These are phyloP conservation scores for Andrena marginata DNA, from an alignment of 2,888 invertebrate species.

Conservation along the genomic window DNA sequence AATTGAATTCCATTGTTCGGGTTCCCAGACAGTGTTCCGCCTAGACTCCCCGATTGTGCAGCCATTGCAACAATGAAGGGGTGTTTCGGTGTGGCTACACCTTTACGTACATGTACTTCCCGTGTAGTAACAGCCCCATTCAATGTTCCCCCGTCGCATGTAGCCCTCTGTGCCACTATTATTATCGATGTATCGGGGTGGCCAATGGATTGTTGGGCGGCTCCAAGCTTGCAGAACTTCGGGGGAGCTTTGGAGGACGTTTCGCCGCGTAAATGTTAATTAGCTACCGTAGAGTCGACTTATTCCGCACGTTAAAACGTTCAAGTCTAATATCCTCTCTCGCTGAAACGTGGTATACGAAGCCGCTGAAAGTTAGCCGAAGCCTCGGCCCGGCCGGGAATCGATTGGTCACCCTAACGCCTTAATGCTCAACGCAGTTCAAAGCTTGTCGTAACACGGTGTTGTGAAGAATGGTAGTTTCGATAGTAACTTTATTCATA, in stretches of 20 bases:
- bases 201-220: constrained; percentile 14
- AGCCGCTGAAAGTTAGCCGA: too few relatives aligned
- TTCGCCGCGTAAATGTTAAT: too few relatives aligned
- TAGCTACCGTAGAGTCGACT: too few relatives aligned
- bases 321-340: too few relatives aligned
- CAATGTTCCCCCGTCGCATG: constrained; percentile 67
- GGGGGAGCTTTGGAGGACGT: not conserved
- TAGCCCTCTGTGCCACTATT: constrained; percentile 52
- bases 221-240: not conserved
- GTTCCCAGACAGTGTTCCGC: constrained; percentile 66
- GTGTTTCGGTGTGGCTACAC: constrained; percentile 78
- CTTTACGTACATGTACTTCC: constrained; percentile 61
- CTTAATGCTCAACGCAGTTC: constrained; percentile 74
- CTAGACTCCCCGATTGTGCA: constrained; percentile 74
- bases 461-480: constrained; percentile 40
- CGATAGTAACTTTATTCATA: not conserved
- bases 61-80: constrained; percentile 61
- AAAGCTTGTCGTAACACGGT: constrained; percentile 77
- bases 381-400: not conserved
- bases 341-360: not conserved
- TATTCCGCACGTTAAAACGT: too few relatives aligned
- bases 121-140: constrained; percentile 62
- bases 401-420: constrained; percentile 16
- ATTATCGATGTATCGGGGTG: constrained; percentile 37
- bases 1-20: constrained; percentile 60